These are phyloP conservation scores for Poecilus cupreus DNA, from an alignment of 2,888 invertebrate species.

Conservation along the genomic window DNA sequence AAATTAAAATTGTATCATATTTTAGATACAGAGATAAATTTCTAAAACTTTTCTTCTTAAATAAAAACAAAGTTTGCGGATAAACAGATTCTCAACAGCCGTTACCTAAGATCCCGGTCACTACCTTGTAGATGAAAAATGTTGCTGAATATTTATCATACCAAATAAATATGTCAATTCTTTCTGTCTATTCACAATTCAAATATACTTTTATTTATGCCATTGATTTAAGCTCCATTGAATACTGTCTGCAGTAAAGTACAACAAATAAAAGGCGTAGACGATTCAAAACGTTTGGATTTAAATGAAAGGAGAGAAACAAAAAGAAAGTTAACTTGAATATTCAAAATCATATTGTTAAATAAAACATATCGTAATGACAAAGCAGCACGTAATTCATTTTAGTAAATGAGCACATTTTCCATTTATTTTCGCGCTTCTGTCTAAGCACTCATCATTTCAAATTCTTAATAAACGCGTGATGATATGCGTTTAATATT, in stretches of 20 bases:
- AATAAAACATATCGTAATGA: neutral
- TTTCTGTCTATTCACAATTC: too few relatives aligned
- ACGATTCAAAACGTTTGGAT: neutral
- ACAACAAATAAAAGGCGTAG: neutral
- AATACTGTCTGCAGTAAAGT: neutral
- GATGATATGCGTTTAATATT: conserved; percentile 16
- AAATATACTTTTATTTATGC: too few relatives aligned
- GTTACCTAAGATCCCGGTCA: too few relatives aligned
- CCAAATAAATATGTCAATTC: too few relatives aligned
- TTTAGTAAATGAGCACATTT: conserved; percentile 30
- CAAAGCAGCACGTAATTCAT: conserved; percentile 19
- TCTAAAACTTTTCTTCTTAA: too few relatives aligned
- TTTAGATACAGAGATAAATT: too few relatives aligned
- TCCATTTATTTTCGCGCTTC: conserved; percentile 8
- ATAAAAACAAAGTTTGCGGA: too few relatives aligned
- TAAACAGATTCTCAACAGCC: too few relatives aligned
- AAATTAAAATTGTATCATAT: too few relatives aligned
- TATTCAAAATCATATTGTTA: neutral
- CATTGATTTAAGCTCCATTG: too few relatives aligned
- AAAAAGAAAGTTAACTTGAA: neutral
- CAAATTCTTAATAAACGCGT: conserved; percentile 27
- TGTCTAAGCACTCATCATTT: neutral
- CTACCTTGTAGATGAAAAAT: too few relatives aligned
- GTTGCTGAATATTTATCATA: too few relatives aligned
- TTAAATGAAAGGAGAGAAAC: neutral